Evolutionary conservation across 2,888 invertebrate genomes (phyloP).

Genomic region (Limnephilus rhombicus): DNA sequence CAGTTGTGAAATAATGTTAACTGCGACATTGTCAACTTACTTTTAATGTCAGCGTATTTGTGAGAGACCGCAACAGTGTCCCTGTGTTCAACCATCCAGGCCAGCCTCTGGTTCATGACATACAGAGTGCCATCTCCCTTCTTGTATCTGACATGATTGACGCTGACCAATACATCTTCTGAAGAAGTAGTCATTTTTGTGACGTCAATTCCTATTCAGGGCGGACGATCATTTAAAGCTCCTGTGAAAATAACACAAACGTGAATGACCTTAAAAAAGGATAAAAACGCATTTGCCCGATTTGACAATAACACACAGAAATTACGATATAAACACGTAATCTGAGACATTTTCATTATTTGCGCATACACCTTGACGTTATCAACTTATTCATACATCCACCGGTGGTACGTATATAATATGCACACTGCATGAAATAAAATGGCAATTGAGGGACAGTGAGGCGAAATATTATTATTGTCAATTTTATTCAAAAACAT

Average conservation of each 20-base stretch:
- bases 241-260: constrained; percentile 54
- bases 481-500: constrained; percentile 42
- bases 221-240: constrained; percentile 63
- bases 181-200: constrained; percentile 89
- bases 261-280: constrained; percentile 36
- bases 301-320: constrained; percentile 27
- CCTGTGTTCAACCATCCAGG: constrained; percentile 96
- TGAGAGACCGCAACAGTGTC: constrained; percentile 96
- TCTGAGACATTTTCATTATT: background rate
- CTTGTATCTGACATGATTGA: constrained; percentile 94
- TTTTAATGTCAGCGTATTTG: constrained; percentile 96
- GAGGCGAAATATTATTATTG: constrained; percentile 43
- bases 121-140: constrained; percentile 97
- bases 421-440: constrained; percentile 50
- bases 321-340: background rate
- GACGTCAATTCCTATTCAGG: constrained; percentile 62
- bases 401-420: constrained; percentile 28
- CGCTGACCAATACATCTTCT: constrained; percentile 96
- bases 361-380: constrained; percentile 41
- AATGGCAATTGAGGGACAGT: constrained; percentile 57
- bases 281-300: constrained; percentile 23
- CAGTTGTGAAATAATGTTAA: constrained; percentile 68
- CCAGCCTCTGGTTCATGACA: constrained; percentile 96
- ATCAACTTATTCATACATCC: constrained; percentile 28
- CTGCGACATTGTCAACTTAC: constrained; percentile 76